Evolutionary conservation across 1,140 invertebrate species (phyloP), one percentile per base, ranked within the genome.

Genomic region (Trichoplusia ni): DNA sequence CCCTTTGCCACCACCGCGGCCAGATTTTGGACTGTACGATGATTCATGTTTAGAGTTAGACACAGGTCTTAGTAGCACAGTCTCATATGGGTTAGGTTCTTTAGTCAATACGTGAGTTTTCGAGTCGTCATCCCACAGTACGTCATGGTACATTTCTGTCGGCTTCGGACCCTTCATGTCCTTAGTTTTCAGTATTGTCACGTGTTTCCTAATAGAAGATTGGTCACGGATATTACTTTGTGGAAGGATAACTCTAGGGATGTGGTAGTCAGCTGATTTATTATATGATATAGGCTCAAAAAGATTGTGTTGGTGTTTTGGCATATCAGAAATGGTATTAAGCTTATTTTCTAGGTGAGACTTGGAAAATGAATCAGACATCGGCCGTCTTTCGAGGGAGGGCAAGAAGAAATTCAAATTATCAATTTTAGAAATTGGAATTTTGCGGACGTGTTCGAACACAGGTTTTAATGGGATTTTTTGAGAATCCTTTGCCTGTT

Each of bases 11-110:
- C 73, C 37, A 46, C 73, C 40, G 69, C 60, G 60, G 53, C 38
- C 35, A 31, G 56, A 42, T 53, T 59, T 64, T 11, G 53, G 46
- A 23, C 56, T 59, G 16, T 65, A 67, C 42, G 62, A 60, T 40
- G 72, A 67, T 21, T 71, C 63, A 31, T 47, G 54, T 40, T 77
- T 73, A 42, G 53, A 19, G 21, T 78, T 81, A 18, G 77, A 67
- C 14, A 82, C 21, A 44, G 72, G 64, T 78, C 79, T 75, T 14
- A 82, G 60, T 42, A 90, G 65, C 40, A 88, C 79, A 5, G 75
- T 85, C 51, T 87, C 81, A 53, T 87, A 85, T n/a, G 81, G 86
- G 61, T 79, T 86, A 0, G 79, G 82, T 14, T 54, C 47, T 82
- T 86, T 84, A 9, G 67, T 74, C 31, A 81, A 59, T 16, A 84